These are phyloP conservation scores for Lapara coniferarum DNA, from an alignment of 2,888 invertebrate species.

Conservation along the genomic window DNA sequence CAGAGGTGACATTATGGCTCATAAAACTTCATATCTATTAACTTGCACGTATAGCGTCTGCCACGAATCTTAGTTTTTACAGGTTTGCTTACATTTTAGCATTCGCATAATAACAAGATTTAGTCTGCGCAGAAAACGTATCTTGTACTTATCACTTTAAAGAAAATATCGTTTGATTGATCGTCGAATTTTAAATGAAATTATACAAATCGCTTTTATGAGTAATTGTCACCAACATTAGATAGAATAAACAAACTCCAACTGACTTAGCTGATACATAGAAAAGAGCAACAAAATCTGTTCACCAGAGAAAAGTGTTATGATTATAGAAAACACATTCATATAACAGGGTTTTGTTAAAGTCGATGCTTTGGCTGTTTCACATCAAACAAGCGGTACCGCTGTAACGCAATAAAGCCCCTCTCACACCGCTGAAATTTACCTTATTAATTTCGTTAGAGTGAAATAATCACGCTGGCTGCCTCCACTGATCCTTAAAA, in stretches of 20 bases:
- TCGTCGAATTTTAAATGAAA: no score
- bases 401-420: slow-evolving; percentile 62
- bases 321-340: background rate
- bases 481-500: slow-evolving; percentile 68
- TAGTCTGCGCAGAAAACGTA: no score
- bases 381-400: slow-evolving; percentile 61
- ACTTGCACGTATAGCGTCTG: slow-evolving; percentile 58
- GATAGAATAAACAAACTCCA: no score
- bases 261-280: no score
- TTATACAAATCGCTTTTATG: no score
- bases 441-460: slow-evolving; percentile 77
- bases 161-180: no score
- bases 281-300: no score
- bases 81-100: slow-evolving; percentile 36
- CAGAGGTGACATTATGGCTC: slow-evolving; percentile 63
- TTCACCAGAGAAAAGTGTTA: background rate
- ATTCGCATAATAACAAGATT: no score
- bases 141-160: no score
- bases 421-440: slow-evolving; percentile 62
- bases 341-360: slow-evolving; percentile 34
- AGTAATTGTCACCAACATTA: no score
- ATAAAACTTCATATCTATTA: slow-evolving; percentile 70
- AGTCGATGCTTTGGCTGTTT: slow-evolving; percentile 45
- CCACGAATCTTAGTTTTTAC: slow-evolving; percentile 42
- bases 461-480: slow-evolving; percentile 69